Evolutionary conservation across 2,113 vertebrate species (phyloP), one percentile per base, ranked within the genome.

Genomic region (Ctenodactylus gundi): DNA sequence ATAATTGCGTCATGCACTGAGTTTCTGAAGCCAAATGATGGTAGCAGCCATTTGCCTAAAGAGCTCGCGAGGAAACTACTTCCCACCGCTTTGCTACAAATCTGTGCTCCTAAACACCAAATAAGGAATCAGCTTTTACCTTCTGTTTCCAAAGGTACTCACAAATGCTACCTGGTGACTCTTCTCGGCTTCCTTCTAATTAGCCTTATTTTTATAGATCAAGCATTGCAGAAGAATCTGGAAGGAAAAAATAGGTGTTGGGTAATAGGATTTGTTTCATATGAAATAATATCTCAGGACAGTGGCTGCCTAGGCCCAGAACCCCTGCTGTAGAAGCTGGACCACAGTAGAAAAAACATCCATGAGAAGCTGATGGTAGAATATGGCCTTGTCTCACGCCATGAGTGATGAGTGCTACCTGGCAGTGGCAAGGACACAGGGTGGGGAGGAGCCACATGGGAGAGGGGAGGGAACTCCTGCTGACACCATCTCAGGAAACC

Each of bases 371-470:
- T 86, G n/a, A 58, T 78, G 92, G 92, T 83, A 49, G 78, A 90
- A 92, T 46, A 96, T 58, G 41, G 87, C 88, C 57, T 84, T 85
- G 62, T 89, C 88, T 81, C 83, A 36, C 85, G 81, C 91, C 23
- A 12, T 93, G 90, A 97, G 90, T 88, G 81, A 93, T 21, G 36
- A 73, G 68, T 96, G 92, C n/a, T 93, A 78, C 46, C 60, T 96
- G 97, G 92, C 92, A 88, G 88, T 57, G 93, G 94, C 46, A 93
- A 97, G 97, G 87, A 94, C 75, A 72, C 49, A 34, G 53, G n/a
- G 14, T 67, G 25, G 44, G 93, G 85, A 82, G 64, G 44, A 68
- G 29, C 60, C 91, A 90, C 70, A 95, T 3, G 0, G 82, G 93
- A 55, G 60, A 93, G 39, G 80, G 23, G 6, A 34, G 9, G n/a